Evolutionary conservation across 2,113 vertebrate species (phyloP).

Genomic region (Amblyornis subalaris): DNA sequence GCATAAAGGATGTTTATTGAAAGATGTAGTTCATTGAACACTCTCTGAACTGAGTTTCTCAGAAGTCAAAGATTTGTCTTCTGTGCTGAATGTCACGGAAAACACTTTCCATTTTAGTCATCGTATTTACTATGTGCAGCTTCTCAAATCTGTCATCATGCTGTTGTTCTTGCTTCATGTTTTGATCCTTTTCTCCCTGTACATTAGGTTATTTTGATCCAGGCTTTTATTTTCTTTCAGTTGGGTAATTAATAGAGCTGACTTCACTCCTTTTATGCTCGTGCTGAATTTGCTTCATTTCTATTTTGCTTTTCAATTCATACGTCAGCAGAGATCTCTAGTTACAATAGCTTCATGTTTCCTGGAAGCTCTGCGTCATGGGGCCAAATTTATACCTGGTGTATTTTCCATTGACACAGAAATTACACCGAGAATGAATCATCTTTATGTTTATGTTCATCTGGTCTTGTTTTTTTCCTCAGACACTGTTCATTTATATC

Average conservation of each 20-base stretch:
- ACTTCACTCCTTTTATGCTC: constrained; percentile 5
- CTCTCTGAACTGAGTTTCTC: constrained; percentile 22
- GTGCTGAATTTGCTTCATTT: constrained; percentile 37
- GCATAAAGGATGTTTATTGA: constrained; percentile 2
- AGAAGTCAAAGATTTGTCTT: constrained; percentile 23
- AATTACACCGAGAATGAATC: constrained; percentile 51
- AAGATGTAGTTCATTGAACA: background rate
- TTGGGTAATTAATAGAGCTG: constrained; percentile 36
- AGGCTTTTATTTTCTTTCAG: constrained; percentile 31
- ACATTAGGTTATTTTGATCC: constrained; percentile 43
- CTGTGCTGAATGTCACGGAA: background rate
- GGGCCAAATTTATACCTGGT: constrained; percentile 24
- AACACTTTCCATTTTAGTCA: constrained; percentile 40
- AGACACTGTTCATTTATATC: background rate
- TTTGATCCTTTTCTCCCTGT: constrained; percentile 26
- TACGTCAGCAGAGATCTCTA: constrained; percentile 51
- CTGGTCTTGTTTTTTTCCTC: background rate
- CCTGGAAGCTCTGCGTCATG: constrained; percentile 51
- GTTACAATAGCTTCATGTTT: constrained; percentile 56
- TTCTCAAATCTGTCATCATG: constrained; percentile 4
- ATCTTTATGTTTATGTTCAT: constrained; percentile 27
- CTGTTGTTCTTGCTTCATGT: constrained; percentile 10
- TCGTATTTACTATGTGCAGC: constrained; percentile 20
- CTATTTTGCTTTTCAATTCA: constrained; percentile 44
- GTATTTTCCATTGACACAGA: constrained; percentile 36